Base-by-base conservation (phyloP, 2,888 invertebrate species). In the Tiliacea aurago region DNA sequence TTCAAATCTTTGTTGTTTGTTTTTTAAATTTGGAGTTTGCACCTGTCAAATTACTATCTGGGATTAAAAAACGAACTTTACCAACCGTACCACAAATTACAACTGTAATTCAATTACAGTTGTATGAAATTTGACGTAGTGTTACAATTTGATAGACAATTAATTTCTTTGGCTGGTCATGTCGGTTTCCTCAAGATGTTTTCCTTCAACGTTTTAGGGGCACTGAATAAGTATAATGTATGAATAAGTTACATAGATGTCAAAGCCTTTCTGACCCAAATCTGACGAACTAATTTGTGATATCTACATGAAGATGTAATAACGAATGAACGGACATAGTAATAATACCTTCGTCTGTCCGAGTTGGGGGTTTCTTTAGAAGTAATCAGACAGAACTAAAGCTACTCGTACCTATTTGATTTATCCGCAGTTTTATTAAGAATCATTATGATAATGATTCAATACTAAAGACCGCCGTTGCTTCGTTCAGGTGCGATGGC, bases 201-300 rank as follows among this genome's bases (percentile, higher is more conserved):
- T 65, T 66, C 18, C 23, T n/a, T 59, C 0, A 45, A 10, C 55
- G 11, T 23, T 70, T 70, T 23, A 43, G 20, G 9, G 47, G 20
- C 11, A 53, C 23, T 47, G 18, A 15, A 70, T 47, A 70, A 28
- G 28, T 28, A 28, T 28, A 20, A 73, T 20, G 18, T 23, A 70
- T 20, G 47, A 49, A 70, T 7, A 59, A 68, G 61, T 61, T 11
- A 71, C 37, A 79, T 51, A 18, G 28, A 61, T 23, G 47, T 18
- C 13, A 70, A 56, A 62, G 71, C 68, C 45, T 66, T 56, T 76
- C 47, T 58, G 56, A 73, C 58, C 67, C 67, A 28, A 71, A 45
- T 63, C 28, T 37, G 64, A 41, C 23, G 28, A 81, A 82, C 69
- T 73, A 66, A 80, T 82, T 71, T 83, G 61, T 62, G 28, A 66